A percentile compares a stretch with the other conserved stretches of the same genome.
Conservation (phyloP, 2,888 invertebrate genomes). For the Mechanitis mazaeus region DNA sequence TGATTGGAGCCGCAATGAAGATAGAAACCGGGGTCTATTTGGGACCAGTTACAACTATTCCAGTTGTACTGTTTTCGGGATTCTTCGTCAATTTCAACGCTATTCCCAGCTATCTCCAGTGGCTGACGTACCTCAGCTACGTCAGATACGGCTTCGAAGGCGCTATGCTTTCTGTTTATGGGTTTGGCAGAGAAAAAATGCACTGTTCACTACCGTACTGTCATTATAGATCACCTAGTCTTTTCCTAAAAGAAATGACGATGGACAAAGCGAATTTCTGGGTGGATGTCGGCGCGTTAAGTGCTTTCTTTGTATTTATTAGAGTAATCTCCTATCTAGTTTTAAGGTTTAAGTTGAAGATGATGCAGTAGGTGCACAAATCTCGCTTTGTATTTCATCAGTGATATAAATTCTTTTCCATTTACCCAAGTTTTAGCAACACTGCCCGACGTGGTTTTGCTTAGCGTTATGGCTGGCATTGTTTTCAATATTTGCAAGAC, state of each 20-base stretch:
- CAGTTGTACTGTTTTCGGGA: conserved; percentile 93
- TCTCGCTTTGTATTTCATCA: conserved; percentile 29
- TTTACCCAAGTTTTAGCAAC: conserved; percentile 27
- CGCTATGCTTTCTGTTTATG: conserved; percentile 93
- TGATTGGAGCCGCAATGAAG: conserved; percentile 94
- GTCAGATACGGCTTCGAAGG: conserved; percentile 94
- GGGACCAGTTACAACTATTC: conserved; percentile 94
- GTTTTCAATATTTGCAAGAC: conserved; percentile 1
- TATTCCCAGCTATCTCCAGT: conserved; percentile 90
- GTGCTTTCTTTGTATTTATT: conserved; percentile 86
- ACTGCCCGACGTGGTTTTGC: conserved; percentile 18
- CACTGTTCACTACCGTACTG: conserved; percentile 90
- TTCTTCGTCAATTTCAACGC: conserved; percentile 96
- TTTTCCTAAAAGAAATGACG: conserved; percentile 90
- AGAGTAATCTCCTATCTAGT: conserved; percentile 89
- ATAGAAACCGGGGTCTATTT: conserved; percentile 86
- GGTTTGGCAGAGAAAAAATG: conserved; percentile 87
- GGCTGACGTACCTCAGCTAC: conserved; percentile 94
- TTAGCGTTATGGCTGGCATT: conserved; percentile 8
- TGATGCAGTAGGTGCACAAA: conserved; percentile 66
- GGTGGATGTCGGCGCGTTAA: conserved; percentile 89
- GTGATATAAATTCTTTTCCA: conserved; percentile 30
- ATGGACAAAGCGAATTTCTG: conserved; percentile 87
- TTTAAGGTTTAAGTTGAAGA: conserved; percentile 85
- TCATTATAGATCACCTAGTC: conserved; percentile 86